Conservation (phyloP, 2,113 vertebrate genomes). For the Orcinus orca region DNA sequence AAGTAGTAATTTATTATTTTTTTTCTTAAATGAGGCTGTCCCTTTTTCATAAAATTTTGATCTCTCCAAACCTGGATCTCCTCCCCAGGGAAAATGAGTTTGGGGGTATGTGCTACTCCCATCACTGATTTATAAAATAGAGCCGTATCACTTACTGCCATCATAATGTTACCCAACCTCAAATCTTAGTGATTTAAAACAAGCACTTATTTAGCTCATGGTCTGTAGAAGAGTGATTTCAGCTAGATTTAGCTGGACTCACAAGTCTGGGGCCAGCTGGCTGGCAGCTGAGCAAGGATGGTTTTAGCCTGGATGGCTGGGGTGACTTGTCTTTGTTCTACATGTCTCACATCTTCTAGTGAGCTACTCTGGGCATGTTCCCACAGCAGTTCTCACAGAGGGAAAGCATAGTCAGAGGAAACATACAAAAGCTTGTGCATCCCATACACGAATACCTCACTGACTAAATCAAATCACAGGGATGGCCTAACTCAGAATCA, state of each 20-base stretch:
- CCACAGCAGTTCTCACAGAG: background rate
- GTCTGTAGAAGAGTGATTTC: background rate
- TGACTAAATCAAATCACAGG: background rate
- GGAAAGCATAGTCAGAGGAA: background rate
- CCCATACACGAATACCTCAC: background rate
- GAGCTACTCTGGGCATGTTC: background rate
- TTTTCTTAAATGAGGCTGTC: background rate
- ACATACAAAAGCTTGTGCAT: background rate
- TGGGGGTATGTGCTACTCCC: background rate
- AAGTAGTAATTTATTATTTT: background rate
- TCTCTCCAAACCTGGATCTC: background rate
- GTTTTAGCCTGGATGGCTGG: background rate
- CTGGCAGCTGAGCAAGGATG: background rate
- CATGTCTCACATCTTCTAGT: background rate
- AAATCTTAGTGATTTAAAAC: background rate
- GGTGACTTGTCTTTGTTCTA: background rate
- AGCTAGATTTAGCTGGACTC: background rate
- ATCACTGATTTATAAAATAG: background rate
- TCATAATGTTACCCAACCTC: background rate
- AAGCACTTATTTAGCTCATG: background rate
- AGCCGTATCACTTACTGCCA: background rate
- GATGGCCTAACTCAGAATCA: background rate
- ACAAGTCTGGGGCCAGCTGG: background rate
- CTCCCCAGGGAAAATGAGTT: background rate
- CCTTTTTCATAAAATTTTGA: background rate